Conservation (phyloP, 2,888 invertebrate genomes). For the Lysandra coridon region DNA sequence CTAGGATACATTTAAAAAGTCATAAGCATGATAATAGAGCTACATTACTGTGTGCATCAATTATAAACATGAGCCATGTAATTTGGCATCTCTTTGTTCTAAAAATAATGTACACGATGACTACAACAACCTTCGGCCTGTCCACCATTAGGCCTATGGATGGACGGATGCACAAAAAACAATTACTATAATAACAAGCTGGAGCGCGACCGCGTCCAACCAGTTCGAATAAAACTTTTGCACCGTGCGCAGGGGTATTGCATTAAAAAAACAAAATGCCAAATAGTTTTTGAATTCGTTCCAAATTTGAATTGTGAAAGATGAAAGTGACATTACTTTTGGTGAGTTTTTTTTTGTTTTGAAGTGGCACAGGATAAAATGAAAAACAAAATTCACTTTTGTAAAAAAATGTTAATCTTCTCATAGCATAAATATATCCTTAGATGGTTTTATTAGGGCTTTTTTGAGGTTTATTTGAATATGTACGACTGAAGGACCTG, state of each 20-base stretch:
- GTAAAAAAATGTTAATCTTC: too few species aligned
- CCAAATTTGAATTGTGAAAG: constrained; percentile 18
- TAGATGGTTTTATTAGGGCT: too few species aligned
- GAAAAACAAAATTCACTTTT: neutral
- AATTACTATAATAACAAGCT: constrained; percentile 71
- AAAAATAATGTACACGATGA: constrained; percentile 28
- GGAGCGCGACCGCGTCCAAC: constrained; percentile 55
- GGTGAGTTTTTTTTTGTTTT: constrained; percentile 12
- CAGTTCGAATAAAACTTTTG: constrained; percentile 61
- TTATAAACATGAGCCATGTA: constrained; percentile 13
- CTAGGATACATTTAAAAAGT: constrained; percentile 6
- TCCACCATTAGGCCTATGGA: constrained; percentile 47
- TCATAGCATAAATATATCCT: too few species aligned
- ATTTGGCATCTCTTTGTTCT: constrained; percentile 30
- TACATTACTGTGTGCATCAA: constrained; percentile 3
- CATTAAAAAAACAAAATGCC: constrained; percentile 13
- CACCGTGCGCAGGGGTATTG: constrained; percentile 40
- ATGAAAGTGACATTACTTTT: constrained; percentile 20
- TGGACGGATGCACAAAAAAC: constrained; percentile 69
- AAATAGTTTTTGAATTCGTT: constrained; percentile 18
- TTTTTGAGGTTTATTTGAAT: too few species aligned
- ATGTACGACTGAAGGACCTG: too few species aligned
- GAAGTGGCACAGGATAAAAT: neutral
- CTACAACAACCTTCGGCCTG: constrained; percentile 54
- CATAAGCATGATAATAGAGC: neutral